Evolutionary conservation across 1,140 invertebrate species (phyloP).

Genomic region (Eufriesea mexicana): DNA sequence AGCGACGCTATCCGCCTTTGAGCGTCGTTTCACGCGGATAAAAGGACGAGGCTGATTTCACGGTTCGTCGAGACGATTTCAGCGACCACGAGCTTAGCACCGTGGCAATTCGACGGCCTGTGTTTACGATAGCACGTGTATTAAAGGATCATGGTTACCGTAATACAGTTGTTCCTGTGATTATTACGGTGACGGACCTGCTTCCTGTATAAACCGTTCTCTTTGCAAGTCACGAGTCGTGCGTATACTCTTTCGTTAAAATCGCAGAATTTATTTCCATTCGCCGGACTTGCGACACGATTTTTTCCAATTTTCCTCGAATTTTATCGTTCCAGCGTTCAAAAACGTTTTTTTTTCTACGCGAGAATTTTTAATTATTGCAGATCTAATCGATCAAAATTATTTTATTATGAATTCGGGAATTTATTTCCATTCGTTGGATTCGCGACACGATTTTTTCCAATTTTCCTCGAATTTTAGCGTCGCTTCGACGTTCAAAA

Average conservation of each 20-base stretch:
- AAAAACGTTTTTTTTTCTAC: no score
- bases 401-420: no score
- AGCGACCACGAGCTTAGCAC: not conserved
- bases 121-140: not conserved
- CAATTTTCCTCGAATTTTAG: not conserved
- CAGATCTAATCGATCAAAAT: no score
- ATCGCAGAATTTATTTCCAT: no score
- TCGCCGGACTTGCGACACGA: no score
- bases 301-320: no score
- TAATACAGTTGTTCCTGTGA: slow-evolving; percentile 7
- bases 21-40: not conserved
- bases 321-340: no score
- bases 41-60: slow-evolving; percentile 13
- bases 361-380: no score
- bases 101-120: not conserved
- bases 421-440: no score
- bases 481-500: not conserved
- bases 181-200: not conserved
- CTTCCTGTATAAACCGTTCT: not conserved
- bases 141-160: slow-evolving; percentile 6
- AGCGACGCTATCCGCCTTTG: not conserved
- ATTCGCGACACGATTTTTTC: no score
- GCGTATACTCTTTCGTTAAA: not conserved
- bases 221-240: not conserved
- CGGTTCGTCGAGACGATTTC: slow-evolving; percentile 12